Base-by-base conservation (phyloP, 2,113 vertebrate genomes). In the human (Homo sapiens) region DNA sequence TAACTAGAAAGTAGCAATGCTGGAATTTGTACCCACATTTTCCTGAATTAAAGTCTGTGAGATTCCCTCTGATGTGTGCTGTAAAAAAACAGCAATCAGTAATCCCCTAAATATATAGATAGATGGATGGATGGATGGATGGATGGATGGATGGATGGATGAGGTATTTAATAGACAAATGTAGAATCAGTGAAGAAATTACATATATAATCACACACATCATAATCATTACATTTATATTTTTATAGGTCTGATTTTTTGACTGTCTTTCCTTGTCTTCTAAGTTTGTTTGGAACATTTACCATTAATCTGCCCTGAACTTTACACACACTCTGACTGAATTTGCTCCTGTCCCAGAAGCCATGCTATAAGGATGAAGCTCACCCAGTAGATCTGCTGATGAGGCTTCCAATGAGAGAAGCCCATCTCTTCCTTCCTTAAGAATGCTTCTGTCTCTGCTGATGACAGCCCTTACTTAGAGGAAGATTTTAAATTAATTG, bases 291-390 rank as follows among this genome's bases (percentile, higher is more conserved):
- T 96, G 88, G 70, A 30, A 93, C 50, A 40, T 98, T 97, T 97
- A 92, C 95, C 95, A 86, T 97, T 98, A 90, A 48, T 72, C 64
- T 98, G 97, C 94, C 89, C 97, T 98, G 98, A 99, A 98, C 97
- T 98, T 98, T 86, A 97, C 88, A 84, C 98, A 98, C 98, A 98
- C 98, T 98, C 85, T 97, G 73, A 98, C 90, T 92, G 96, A 98
- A 97, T 84, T 80, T 86, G 83, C 12, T 96, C 59, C 82, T 97
- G 89, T 98, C 96, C 98, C 97, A 98, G 83, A 97, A 98, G 85
- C 89, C 97, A 96, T 94, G 70, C 93, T 98, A 38, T 86, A 81
- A 98, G 43, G 81, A 88, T 95, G 79, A 97, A 95, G 85, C 93
- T 97, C 86, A 89, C 79, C 93, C 97, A 87, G 78, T 95, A 95